Conservation (phyloP, 2,888 invertebrate species). For the Ophion slaviceki region DNA sequence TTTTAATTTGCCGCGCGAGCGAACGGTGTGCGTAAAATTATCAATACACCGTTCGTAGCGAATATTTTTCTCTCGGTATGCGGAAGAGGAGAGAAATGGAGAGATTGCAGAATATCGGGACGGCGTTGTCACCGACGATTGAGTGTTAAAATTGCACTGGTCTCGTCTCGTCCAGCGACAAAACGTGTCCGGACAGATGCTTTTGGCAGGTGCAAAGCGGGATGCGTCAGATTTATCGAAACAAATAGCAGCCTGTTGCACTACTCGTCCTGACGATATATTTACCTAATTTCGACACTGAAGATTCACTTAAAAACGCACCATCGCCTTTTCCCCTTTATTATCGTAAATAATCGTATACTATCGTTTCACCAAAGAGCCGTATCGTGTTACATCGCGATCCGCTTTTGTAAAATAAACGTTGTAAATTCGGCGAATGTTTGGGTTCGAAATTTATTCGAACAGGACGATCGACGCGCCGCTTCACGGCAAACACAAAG, state of each 20-base stretch:
- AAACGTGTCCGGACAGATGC: slow-evolving; percentile 34
- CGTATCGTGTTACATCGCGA: slow-evolving; percentile 12
- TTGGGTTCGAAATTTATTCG: slow-evolving; percentile 39
- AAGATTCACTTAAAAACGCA: background rate
- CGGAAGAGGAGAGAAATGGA: background rate
- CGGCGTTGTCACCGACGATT: background rate
- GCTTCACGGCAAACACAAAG: background rate
- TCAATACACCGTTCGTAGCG: slow-evolving; percentile 1
- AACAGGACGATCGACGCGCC: slow-evolving; percentile 22
- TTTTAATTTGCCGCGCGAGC: background rate
- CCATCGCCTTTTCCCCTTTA: background rate
- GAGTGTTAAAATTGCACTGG: background rate
- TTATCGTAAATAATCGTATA: slow-evolving; percentile 5
- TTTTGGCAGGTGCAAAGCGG: slow-evolving; percentile 43
- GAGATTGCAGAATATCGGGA: background rate
- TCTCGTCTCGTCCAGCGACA: slow-evolving; percentile 3
- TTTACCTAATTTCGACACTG: slow-evolving; percentile 14
- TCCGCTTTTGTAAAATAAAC: slow-evolving; percentile 6
- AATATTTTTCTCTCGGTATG: background rate
- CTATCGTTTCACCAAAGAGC: slow-evolving; percentile 13
- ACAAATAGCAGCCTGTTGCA: background rate
- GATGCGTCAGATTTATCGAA: slow-evolving; percentile 21
- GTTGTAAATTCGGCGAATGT: slow-evolving; percentile 39
- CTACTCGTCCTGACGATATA: background rate
- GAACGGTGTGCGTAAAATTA: slow-evolving; percentile 25